phyloP scores from a whole-genome alignment of 2,113 vertebrate genomes.

The Dipodomys spectabilis region DNA sequence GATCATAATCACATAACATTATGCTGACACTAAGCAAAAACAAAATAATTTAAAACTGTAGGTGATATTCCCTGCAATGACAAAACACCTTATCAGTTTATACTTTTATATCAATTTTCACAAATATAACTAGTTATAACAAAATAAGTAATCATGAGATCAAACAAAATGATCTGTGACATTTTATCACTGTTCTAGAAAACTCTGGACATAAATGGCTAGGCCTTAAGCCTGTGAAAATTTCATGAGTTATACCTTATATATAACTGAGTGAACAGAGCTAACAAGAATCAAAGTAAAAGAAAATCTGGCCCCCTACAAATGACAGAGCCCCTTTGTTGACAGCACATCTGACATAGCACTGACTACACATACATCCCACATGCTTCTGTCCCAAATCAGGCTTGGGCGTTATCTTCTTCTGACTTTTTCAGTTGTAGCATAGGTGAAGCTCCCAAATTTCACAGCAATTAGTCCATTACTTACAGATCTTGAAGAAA shows the following conservation, averaged over 20 bases:
- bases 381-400: not conserved
- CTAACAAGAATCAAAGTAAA: slow-evolving; percentile 6
- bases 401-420: slow-evolving; percentile 86
- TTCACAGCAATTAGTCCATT: slow-evolving; percentile 91
- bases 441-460: slow-evolving; percentile 90
- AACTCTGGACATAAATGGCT: not conserved
- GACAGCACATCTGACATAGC: not conserved
- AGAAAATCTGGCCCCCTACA: not conserved
- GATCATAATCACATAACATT: not conserved
- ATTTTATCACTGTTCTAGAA: not conserved
- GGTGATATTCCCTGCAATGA: not conserved
- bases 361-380: not conserved
- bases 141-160: not conserved
- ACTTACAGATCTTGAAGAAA: slow-evolving; percentile 87
- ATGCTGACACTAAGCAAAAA: not conserved
- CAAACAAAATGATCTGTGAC: not conserved
- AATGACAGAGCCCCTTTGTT: not conserved
- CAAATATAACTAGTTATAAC: not conserved
- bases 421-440: slow-evolving; percentile 86
- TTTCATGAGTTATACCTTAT: not conserved
- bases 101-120: not conserved
- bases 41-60: not conserved
- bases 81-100: not conserved
- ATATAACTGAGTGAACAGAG: not conserved
- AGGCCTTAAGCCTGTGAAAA: not conserved